phyloP scores from a whole-genome alignment of 2,888 invertebrate species.

The Heteromyza rotundicornis region DNA sequence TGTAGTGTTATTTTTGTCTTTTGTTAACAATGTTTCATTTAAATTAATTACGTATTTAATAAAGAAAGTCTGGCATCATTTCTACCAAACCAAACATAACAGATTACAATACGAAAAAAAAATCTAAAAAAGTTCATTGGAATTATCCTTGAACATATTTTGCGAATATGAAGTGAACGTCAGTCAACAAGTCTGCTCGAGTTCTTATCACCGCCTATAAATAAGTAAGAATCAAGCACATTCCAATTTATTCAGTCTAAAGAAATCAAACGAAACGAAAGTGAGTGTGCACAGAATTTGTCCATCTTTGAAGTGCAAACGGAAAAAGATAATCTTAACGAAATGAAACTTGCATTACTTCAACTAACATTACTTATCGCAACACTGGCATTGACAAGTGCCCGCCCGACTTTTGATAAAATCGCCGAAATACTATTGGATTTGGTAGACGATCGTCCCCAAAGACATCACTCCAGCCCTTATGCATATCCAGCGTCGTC shows the following conservation, averaged over 20 bases:
- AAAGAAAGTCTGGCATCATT: too few species aligned
- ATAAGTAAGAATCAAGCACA: neutral
- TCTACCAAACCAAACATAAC: too few species aligned
- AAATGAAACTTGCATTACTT: neutral
- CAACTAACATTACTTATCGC: too few species aligned
- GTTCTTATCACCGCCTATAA: neutral
- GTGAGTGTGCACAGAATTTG: too few species aligned
- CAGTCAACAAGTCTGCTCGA: neutral
- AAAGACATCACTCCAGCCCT: neutral
- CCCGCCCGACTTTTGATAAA: conserved; percentile 45
- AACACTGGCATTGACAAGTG: conserved; percentile 2
- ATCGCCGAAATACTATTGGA: conserved; percentile 40
- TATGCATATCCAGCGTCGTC: conserved; percentile 16
- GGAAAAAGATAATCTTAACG: too few species aligned
- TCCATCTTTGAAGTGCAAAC: too few species aligned
- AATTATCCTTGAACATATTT: neutral
- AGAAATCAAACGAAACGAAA: neutral
- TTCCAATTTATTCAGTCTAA: neutral
- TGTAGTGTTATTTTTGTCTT: too few species aligned
- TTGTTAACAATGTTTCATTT: too few species aligned
- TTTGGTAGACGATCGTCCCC: conserved; percentile 26
- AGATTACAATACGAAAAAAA: too few species aligned
- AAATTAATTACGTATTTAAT: too few species aligned
- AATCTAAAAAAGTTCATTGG: too few species aligned
- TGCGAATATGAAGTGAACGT: neutral